Base-by-base conservation (phyloP, 1,140 invertebrate species). In the Leptopilina boulardi region DNA sequence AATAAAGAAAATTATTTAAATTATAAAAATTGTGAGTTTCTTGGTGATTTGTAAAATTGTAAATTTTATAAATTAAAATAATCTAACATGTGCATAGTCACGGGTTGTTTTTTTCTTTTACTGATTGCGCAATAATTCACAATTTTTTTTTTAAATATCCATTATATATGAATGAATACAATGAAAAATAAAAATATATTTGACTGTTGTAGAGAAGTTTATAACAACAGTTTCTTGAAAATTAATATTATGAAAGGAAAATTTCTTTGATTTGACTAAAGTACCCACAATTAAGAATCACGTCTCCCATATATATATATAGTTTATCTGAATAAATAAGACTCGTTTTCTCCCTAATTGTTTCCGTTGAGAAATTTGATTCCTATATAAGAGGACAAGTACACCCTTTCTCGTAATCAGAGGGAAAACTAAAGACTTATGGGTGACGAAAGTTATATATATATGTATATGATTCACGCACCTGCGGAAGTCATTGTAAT, bases 401-500 rank as follows among this genome's bases (percentile, higher is more conserved):
- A 30, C 23, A n/a, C 59, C 59, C 11, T 66, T 26, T 66, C 59
- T 66, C 23, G 26, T 66, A 26, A 66, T 66, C 26, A 66, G 4
- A 66, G 23, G 51, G 51, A 54, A 54, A 54, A n/a, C 51, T 54
- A 19, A 9, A 18, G 11, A 59, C 42, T 26, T 26, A 10, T 3
- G 13, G 2, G 5, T 66, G 21, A 26, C 59, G 59, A 66, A 66
- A 66, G 13, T 34, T 38, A 38, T 34, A 34, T n/a, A n/a, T n/a
- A n/a, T n/a, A n/a, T n/a, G n/a, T n/a, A n/a, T 30, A 23, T 34
- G 23, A 66, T 66, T 66, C 59, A 26, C n/a, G n/a, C 26, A 30
- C 26, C 59, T 66, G 59, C 59, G 59, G 26, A 66, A 66, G 26
- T 66, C 59, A 30, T 66, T 66, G 1, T 66, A 66, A 66, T 66